phyloP scores from a whole-genome alignment of 2,797 vertebrate species.

The Scolopax rusticola region DNA sequence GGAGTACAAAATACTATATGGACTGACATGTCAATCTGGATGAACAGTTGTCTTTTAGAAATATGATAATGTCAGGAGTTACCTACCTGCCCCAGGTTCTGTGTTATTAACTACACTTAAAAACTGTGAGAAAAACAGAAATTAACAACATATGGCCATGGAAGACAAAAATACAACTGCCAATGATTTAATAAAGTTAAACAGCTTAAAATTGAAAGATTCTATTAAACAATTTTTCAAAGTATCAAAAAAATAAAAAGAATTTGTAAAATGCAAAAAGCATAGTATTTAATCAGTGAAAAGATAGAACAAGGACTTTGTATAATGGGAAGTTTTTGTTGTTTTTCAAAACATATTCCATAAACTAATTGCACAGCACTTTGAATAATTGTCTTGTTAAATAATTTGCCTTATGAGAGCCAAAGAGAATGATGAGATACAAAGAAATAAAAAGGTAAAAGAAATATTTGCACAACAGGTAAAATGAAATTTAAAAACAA shows the following conservation, averaged over 20 bases:
- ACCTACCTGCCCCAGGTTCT: not conserved
- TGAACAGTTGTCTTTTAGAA: not conserved
- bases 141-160: not conserved
- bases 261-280: not conserved
- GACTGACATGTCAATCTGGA: not conserved
- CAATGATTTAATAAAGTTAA: not conserved
- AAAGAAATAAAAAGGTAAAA: not conserved
- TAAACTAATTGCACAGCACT: not conserved
- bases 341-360: not conserved
- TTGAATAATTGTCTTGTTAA: not conserved
- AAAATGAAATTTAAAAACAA: not conserved
- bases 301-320: not conserved
- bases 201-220: not conserved
- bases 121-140: not conserved
- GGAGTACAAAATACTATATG: not conserved
- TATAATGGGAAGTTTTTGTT: not conserved
- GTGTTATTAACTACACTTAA: not conserved
- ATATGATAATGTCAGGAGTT: not conserved
- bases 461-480: not conserved
- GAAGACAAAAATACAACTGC: not conserved
- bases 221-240: not conserved
- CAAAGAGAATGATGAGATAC: not conserved
- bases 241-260: not conserved
- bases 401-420: not conserved
- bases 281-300: not conserved